These are phyloP conservation scores for Drosophila stalkeri DNA, from an alignment of 2,888 invertebrate species.

Conservation along the genomic window DNA sequence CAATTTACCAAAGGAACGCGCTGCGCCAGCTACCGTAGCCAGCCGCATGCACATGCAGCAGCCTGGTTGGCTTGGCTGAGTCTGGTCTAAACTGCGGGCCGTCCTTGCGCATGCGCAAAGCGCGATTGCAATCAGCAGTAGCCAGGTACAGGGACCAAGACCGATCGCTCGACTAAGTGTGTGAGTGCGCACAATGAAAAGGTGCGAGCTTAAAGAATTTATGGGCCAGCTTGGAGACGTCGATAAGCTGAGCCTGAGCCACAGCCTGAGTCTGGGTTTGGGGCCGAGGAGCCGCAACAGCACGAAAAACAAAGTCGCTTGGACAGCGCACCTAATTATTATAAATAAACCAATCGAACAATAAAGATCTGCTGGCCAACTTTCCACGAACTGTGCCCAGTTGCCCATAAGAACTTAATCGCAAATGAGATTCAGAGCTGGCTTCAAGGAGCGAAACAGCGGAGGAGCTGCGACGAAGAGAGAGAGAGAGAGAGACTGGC, in stretches of 20 bases:
- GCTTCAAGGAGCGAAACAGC: neutral
- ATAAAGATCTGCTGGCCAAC: constrained; percentile 82
- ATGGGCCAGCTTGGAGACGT: constrained; percentile 72
- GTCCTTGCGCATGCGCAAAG: constrained; percentile 68
- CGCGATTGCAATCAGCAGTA: constrained; percentile 75
- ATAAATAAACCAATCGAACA: constrained; percentile 85
- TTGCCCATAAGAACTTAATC: constrained; percentile 82
- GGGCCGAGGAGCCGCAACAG: neutral
- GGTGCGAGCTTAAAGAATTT: constrained; percentile 84
- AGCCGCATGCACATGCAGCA: constrained; percentile 10
- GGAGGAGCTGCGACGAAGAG: constrained; percentile 7
- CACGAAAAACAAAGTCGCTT: constrained; percentile 57
- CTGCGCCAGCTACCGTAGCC: constrained; percentile 54
- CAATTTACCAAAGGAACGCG: constrained; percentile 83
- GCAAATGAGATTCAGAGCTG: constrained; percentile 73
- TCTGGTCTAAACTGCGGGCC: constrained; percentile 48
- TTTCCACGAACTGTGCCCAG: constrained; percentile 72
- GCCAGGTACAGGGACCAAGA: constrained; percentile 23
- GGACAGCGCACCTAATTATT: constrained; percentile 84
- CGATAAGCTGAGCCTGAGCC: constrained; percentile 71
- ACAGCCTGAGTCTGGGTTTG: neutral
- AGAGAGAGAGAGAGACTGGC: constrained; percentile 30
- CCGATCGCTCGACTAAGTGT: constrained; percentile 52
- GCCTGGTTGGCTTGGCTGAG: neutral
- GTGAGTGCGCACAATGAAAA: constrained; percentile 82